Evolutionary conservation across 2,888 invertebrate species (phyloP).

Genomic region (Arge pagana): DNA sequence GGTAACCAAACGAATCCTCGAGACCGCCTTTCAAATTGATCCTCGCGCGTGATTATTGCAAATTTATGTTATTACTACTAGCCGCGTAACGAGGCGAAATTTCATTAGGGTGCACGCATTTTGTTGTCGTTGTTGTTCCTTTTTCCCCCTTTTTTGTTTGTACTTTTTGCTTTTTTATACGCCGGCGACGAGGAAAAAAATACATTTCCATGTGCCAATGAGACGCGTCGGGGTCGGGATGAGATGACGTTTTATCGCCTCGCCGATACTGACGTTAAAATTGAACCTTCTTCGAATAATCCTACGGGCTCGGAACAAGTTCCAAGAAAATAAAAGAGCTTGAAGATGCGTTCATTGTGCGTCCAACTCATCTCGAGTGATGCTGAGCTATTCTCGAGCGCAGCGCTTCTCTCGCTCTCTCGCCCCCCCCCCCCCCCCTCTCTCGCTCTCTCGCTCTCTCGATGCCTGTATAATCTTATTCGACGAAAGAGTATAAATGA

Average conservation of each 20-base stretch:
- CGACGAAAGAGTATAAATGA: slow-evolving; percentile 1
- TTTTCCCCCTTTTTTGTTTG: no score
- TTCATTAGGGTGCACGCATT: no score
- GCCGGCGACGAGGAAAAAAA: no score
- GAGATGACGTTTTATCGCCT: not conserved
- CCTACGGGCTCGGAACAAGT: slow-evolving; percentile 4
- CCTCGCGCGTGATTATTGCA: no score
- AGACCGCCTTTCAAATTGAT: no score
- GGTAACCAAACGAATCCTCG: slow-evolving; percentile 16
- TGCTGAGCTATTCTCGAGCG: not conserved
- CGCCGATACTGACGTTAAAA: not conserved
- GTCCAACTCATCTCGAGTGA: slow-evolving; percentile 7
- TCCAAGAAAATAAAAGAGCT: slow-evolving; percentile 11
- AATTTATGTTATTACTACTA: no score
- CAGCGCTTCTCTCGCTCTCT: not conserved
- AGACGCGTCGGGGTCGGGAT: not conserved
- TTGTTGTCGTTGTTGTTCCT: no score
- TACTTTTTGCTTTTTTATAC: no score
- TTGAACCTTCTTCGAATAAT: slow-evolving; percentile 12
- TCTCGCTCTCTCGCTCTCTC: not conserved
- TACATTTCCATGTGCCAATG: no score
- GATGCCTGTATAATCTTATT: slow-evolving; percentile 6
- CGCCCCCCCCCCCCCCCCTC: not conserved
- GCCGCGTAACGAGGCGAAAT: no score
- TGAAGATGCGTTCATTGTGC: slow-evolving; percentile 1